Evolutionary conservation across 2,113 vertebrate species (phyloP), one percentile per base, ranked within the genome.

Genomic region (Spea bombifrons): DNA sequence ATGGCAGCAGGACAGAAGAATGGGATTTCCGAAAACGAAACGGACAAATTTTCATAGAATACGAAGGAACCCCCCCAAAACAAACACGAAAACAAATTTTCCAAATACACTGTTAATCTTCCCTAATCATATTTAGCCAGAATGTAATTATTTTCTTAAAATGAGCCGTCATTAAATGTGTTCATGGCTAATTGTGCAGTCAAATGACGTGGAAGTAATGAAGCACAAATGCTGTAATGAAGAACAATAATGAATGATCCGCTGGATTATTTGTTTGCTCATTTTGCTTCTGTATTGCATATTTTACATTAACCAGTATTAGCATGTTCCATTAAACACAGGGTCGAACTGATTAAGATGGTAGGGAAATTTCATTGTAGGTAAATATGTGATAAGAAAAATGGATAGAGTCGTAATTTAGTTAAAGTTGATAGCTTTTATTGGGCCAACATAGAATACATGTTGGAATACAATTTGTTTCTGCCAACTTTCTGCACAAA

Each of bases 141-240:
- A 53, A 53, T 10, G 50, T 8, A 53, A 53, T 53, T 7, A 53
- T 7, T 5, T 61, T 61, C 15, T 61, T n/a, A 5, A 61, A n/a
- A 61, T 13, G 59, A 66, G 30, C 17, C 61, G 15, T 65, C 47
- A 75, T 75, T 64, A 64, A 44, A 13, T 66, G 47, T 2, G 15
- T 59, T 17, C 13, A 48, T 63, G 15, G 72, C 59, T 66, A 66
- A 75, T 66, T 66, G 12, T 45, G 49, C 49, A 55, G 50, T 75
- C n/a, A 15, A 7, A 7, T 45, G 44, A 12, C 44, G 12, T 49
- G 30, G 63, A 44, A 52, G 17, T 66, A 75, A 75, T 52, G 15
- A 75, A 66, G 73, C 64, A 52, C 30, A 66, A 53, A 48, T 44
- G 8, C 47, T 4, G 61, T 49, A 75, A 66, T 66, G 63, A 66